Evolutionary conservation across 2,888 invertebrate genomes (phyloP), one percentile per base, ranked within the genome.

Genomic region (Sphaerophoria taeniata): DNA sequence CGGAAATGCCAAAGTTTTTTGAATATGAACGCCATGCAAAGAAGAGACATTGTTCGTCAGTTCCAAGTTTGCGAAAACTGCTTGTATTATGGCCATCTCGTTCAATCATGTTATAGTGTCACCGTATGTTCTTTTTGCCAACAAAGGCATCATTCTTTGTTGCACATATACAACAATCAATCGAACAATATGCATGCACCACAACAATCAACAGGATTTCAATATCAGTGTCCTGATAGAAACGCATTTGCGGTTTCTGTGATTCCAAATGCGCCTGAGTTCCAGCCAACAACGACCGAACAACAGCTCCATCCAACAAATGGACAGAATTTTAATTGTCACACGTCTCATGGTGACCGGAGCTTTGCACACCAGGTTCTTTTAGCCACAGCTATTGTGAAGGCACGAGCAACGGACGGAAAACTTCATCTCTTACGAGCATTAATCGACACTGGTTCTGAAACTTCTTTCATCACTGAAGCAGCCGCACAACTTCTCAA

Each of bases 401-500:
- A 12, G n/a, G 70, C 56, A 6, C 43, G 6, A n/a, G 11, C 16
- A 5, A 12, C 34, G 11, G 70, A 58, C 16, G 56, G 56, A 1
- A 4, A 33, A 7, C 43, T 33, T 6, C 31, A 47, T 7, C 9
- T 33, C 47, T 11, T 58, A n/a, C 45, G 58, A 0, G 45, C 47
- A 11, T 24, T 71, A 3, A n/a, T 45, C 7, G 58, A 71, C 33
- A 47, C 45, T 2, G 55, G 43, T 12, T 55, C 69, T 3, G 43
- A 70, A 33, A 39, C 31, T 3, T 16, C 39, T 34, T 45, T 70
- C 6, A 56, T 58, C n/a, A 33, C 34, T 2, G 71, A 56, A 71
- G 16, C 56, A 31, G 43, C 47, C 11, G 70, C 39, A 43, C 39
- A 43, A 43, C 71, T 14, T 4, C 47, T 47, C n/a, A 47, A 47